Evolutionary conservation across 2,113 vertebrate species (phyloP), one percentile per base, ranked within the genome.

Genomic region (Amphiprion ocellaris): DNA sequence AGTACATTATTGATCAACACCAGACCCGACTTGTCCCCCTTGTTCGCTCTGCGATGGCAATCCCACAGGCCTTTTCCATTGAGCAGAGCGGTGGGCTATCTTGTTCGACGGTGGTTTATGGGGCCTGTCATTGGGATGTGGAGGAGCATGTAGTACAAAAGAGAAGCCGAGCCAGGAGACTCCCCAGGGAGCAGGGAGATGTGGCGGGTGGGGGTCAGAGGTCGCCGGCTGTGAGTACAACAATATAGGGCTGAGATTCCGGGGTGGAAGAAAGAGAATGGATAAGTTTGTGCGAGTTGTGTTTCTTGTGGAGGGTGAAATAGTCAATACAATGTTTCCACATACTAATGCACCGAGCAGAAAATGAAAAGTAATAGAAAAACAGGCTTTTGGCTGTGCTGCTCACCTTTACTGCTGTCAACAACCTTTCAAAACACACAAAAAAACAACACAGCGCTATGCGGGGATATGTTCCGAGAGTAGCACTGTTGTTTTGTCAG

Each of bases 1-100:
- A 87, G 77, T 69, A 69, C 72, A 86, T 89, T 94, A 94, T 94
- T 93, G 93, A 94, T 94, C 87, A 88, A 90, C 82, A 90, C 75
- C 81, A 84, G 88, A 76, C 67, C 47, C 47, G 62, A 60, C 74
- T 82, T 67, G 79, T 88, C 74, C 79, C 61, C 74, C 5, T 37
- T 60, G 81, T 83, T 84, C 11, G 24, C 76, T 61, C 24, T 59
- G 37, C 19, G 21, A 78, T 58, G 56, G 82, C 81, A 86, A 77
- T 92, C 91, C 90, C 87, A 56, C 56, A 82, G 73, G 85, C 79
- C 69, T 67, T 37, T 26, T 59, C 44, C 53, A 68, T 41, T 56
- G 58, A 75, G 84, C 80, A 50, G 80, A 69, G 74, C n/a, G 28
- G 62, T 60, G 77, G 80, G 64, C 71, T 82, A 71, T 78, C 83